Percentiles rank a stretch among this genome's conserved stretches.
These are phyloP conservation scores for Enchytraeus crypticus DNA, from an alignment of 2,888 invertebrate genomes.

Conservation along the genomic window DNA sequence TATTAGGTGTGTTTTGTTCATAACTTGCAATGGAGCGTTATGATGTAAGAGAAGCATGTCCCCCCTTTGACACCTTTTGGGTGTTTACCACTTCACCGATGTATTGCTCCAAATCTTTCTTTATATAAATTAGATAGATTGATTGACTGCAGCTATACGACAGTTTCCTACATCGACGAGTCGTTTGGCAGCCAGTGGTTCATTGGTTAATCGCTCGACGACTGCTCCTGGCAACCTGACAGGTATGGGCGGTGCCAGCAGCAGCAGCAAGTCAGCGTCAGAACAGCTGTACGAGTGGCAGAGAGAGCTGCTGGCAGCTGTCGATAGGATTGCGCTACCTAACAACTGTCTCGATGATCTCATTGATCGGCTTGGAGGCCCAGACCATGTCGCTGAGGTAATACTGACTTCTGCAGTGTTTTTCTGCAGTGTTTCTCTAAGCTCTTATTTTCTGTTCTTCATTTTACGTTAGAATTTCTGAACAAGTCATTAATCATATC, in stretches of 20 bases:
- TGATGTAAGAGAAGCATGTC: neutral
- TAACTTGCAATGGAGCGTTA: neutral
- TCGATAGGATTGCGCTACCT: conserved; percentile 83
- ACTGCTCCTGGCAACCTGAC: neutral
- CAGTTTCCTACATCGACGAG: no score
- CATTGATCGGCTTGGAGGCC: conserved; percentile 94
- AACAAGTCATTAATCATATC: no score
- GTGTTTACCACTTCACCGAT: no score
- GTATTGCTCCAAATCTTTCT: no score
- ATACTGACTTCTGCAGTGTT: neutral
- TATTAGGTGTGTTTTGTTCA: no score
- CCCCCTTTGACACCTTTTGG: no score
- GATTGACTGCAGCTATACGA: no score
- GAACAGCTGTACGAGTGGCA: conserved; percentile 80
- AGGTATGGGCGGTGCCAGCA: neutral
- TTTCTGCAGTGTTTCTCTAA: neutral
- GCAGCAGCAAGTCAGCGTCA: conserved; percentile 59
- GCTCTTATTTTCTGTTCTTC: no score
- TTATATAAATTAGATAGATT: no score
- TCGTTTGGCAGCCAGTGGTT: no score
- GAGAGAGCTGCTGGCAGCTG: conserved; percentile 66
- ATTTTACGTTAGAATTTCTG: no score
- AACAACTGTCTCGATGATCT: conserved; percentile 96
- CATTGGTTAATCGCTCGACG: no score
- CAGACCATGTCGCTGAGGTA: conserved; percentile 91